phyloP scores from a whole-genome alignment of 1,140 invertebrate species.

The Halyomorpha halys region DNA sequence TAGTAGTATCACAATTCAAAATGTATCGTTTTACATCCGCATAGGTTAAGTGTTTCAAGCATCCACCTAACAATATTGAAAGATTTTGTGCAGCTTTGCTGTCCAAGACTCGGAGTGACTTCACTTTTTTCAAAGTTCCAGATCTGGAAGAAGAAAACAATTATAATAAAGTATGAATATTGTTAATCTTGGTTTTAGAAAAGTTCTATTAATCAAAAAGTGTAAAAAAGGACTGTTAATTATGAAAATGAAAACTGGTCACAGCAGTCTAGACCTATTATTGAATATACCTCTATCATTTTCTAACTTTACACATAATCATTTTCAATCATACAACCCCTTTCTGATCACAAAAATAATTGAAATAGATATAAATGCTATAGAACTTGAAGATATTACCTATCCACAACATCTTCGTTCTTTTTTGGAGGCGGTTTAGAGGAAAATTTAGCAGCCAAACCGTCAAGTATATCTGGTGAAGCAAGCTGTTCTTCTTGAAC shows the following conservation, averaged over 20 bases:
- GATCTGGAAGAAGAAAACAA: conserved; percentile 38
- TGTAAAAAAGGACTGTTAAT: too few relatives aligned
- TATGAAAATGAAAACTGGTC: too few relatives aligned
- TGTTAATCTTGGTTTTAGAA: too few relatives aligned
- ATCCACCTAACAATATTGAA: conserved; percentile 79
- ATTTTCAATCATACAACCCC: too few relatives aligned
- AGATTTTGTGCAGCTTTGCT: conserved; percentile 89
- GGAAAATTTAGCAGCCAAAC: conserved; percentile 74
- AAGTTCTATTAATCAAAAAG: too few relatives aligned
- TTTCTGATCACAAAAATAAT: too few relatives aligned
- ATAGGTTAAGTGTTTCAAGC: conserved; percentile 80
- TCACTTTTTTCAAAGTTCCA: conserved; percentile 68
- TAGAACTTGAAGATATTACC: conserved; percentile 36
- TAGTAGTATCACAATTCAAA: conserved; percentile 71
- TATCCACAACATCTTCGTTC: conserved; percentile 62
- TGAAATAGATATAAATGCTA: too few relatives aligned
- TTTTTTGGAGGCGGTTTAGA: conserved; percentile 68
- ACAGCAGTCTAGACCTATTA: too few relatives aligned
- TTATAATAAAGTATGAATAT: too few relatives aligned
- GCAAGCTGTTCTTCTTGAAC: conserved; percentile 85
- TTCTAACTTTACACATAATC: too few relatives aligned
- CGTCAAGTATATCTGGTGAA: conserved; percentile 71
- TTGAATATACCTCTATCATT: too few relatives aligned
- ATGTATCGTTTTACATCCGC: conserved; percentile 72
- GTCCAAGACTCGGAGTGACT: conserved; percentile 85